A percentile compares a stretch with the other conserved stretches of the same genome.
Evolutionary conservation across 2,888 invertebrate species (phyloP).

Genomic region (Cantharis flavilabris): DNA sequence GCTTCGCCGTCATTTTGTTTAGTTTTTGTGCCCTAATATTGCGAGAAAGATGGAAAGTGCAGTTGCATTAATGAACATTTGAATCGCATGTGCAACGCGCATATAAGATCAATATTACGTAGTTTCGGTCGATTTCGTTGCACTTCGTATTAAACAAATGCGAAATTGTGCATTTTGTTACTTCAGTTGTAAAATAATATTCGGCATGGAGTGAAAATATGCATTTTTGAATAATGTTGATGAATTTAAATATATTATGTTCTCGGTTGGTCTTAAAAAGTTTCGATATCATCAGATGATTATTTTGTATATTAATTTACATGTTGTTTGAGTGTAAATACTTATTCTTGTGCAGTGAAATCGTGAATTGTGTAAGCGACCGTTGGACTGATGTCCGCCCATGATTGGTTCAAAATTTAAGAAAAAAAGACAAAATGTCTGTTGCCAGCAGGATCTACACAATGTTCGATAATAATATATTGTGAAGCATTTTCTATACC

Average conservation of each 20-base stretch:
- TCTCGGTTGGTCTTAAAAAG: background rate
- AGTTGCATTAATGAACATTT: constrained; percentile 29
- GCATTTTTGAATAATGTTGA: background rate
- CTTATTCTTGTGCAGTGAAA: background rate
- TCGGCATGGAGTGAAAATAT: background rate
- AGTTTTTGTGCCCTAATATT: background rate
- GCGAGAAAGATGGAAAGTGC: constrained; percentile 28
- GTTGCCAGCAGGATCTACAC: constrained; percentile 4
- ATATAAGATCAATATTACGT: constrained; percentile 29
- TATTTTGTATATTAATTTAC: background rate
- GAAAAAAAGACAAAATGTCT: constrained; percentile 24
- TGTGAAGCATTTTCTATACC: constrained; percentile 5
- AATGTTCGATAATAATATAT: constrained; percentile 17
- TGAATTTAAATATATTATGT: background rate
- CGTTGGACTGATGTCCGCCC: constrained; percentile 20
- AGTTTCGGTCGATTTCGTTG: constrained; percentile 28
- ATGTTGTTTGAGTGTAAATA: background rate
- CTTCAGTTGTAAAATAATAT: background rate
- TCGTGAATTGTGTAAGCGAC: constrained; percentile 21
- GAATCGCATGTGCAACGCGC: constrained; percentile 33
- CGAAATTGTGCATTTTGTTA: constrained; percentile 2
- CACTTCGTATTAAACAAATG: constrained; percentile 5
- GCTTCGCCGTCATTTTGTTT: constrained; percentile 17
- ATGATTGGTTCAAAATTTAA: constrained; percentile 19
- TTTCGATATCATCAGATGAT: background rate